Evolutionary conservation across 2,888 invertebrate species (phyloP), one percentile per base, ranked within the genome.

Genomic region (Limenitis arthemis): DNA sequence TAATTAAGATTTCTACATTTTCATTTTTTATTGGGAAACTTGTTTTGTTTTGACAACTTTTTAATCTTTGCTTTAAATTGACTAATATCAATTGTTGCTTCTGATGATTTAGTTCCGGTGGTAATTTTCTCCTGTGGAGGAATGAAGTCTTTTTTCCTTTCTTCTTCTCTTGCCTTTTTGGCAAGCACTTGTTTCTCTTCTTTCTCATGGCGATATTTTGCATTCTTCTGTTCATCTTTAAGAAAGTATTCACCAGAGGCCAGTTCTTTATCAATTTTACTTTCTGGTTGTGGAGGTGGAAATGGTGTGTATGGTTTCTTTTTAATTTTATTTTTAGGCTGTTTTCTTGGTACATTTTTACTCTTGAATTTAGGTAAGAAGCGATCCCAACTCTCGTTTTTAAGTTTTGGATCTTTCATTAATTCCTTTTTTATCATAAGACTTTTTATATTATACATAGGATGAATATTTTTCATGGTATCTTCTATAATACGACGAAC

Each of bases 381-480:
- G 59, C 98, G 88, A 36, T 97, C 96, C 99, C 99, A 99, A 73
- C 94, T 96, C 77, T 98, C 97, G 76, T 95, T 92, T 73, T 93
- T 94, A 49, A 99, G 75, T 68, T 91, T 92, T 0, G 97, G 94
- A 86, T 99, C 96, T 80, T 97, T 98, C 66, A 94, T 93, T 51
- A 99, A 79, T 79, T 99, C 98, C 62, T 93, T 89, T 75, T 99
- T 99, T 47, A 99, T 98, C 98, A 99, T 99, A 47, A 99, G 79
- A 3, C 96, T 94, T 86, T 98, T 95, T 1, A 99, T 97, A 69
- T 98, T 98, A 72, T 98, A 99, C 75, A 99, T 96, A 1, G 99
- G 99, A 86, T 99, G 99, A 50, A 99, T 91, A 77, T 99, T 99
- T 72, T 95, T 96, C 98, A 99, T 98, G 0, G 98, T 98, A 65